Base-by-base conservation (phyloP, 2,888 invertebrate species). In the Sepioteuthis lessoniana region DNA sequence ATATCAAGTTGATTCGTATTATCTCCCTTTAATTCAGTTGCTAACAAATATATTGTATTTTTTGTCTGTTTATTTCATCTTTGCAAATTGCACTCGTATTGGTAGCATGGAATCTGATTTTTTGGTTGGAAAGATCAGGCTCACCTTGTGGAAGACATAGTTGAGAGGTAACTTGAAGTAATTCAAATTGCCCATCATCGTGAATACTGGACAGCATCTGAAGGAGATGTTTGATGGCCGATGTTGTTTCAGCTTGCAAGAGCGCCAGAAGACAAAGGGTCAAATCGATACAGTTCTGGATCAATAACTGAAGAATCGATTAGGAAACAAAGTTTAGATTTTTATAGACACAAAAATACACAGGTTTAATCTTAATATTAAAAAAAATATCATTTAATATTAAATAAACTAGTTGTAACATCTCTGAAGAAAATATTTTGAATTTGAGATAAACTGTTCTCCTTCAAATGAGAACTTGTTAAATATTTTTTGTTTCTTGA, bases 81-180 rank as follows among this genome's bases (percentile, higher is more conserved):
- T 16, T 50, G 21, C 19, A 50, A 50, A 50, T 55, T 0, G 3
- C 25, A 7, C 3, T 55, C n/a, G n/a, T n/a, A n/a, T n/a, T n/a
- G n/a, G 21, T 3, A 3, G 7, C 47, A 47, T 7, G 47, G 47
- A 3, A 25, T 55, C 7, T 5, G 55, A 55, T 25, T 28, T 7
- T 55, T 21, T 16, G n/a, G n/a, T n/a, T n/a, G n/a, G 16, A 46
- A 94, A 35, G 42, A n/a, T 31, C 37, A 31, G 37, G 94, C 94
- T 94, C 94, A 96, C 97, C 97, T 94, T 95, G 96, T 25, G 97
- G 96, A 31, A 97, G 95, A 91, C 96, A 96, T 37, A 96, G 94
- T 90, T 96, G 95, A 90, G 96, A 96, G 28, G 96, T 93, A 5
- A 96, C 96, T 94, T 96, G 96, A 95, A 96, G 95, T 90, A 96